Base-by-base conservation (phyloP, 2,797 vertebrate species). In the Synaphobranchus kaupii region DNA sequence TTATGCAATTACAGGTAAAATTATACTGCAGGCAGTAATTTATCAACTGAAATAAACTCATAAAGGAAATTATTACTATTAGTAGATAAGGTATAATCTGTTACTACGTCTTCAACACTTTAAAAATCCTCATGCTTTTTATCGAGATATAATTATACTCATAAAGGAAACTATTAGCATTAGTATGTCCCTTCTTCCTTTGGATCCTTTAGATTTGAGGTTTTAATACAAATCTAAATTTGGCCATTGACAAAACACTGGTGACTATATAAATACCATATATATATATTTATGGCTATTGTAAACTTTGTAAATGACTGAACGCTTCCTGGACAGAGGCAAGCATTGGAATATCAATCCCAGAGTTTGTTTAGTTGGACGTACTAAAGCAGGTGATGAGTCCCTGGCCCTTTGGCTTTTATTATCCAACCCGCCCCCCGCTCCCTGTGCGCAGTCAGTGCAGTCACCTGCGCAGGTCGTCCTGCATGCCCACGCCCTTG, bases 401-500 rank as follows among this genome's bases (percentile, higher is more conserved):
- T 15, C 56, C 13, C 56, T 3, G 56, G 13, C 56, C 56, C 17
- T 58, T 13, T 58, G 56, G 20, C 13, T 50, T 50, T 0, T 5
- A 50, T 0, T 50, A 50, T n/a, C n/a, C n/a, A n/a, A n/a, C n/a
- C 39, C 39, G 39, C 3, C 44, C 20, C 0, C 25, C 4, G 0
- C 0, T 20, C 0, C 25, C 39, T 10, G 13, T 10, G 1, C 54
- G 12, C 54, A 56, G 50, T 94, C 89, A 60, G 17, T 58, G 34
- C 22, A 28, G 31, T 50, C 93, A 99, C 98, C 98, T 99, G 92
- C 94, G 95, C 84, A 97, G 92, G 88, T 98, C 97, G 47, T 99
- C 98, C 0, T 96, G 94, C 0, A 96, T 93, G 0, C 91, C 89
- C 10, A 95, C 44, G 9, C 93, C 95, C 1, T 97, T 94, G 0